Evolutionary conservation across 2,113 vertebrate genomes (phyloP), one percentile per base, ranked within the genome.

Genomic region (Mobula birostris): DNA sequence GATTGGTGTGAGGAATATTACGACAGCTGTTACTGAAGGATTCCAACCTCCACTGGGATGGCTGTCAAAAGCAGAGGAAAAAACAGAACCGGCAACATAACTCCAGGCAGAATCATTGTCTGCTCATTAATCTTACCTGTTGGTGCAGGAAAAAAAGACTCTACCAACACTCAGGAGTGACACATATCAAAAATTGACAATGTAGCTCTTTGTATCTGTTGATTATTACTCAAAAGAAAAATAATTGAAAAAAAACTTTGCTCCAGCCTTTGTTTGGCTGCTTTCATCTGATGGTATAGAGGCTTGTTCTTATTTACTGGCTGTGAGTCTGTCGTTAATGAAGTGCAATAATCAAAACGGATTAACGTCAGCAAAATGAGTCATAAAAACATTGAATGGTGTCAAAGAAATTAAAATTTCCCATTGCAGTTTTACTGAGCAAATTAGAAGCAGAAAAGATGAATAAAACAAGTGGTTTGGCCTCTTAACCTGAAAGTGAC

Each of bases 391-490:
- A 88, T 88, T 32, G 85, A 90, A 66, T 66, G 27, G 85, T 90
- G 85, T 90, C 85, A 90, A 90, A 90, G 61, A 90, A 90, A 90
- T 90, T 90, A 90, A 90, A 90, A 90, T 66, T 90, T 90, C n/a
- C 21, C 83, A 63, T 66, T 32, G 61, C 63, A 66, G 63, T 90
- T 66, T 48, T 90, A 90, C 85, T 90, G 85, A 90, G 58, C 14
- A 27, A 61, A 63, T n/a, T 68, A 61, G 85, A 90, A 90, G 61
- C 61, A 90, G n/a, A 66, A 66, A 66, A 63, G 15, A 90, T 66
- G 85, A 90, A 66, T 90, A 90, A 90, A 90, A 90, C 66, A 4
- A 90, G 66, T 90, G 66, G 36, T 63, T 32, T 90, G 85, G 85
- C 61, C 85, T 68, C 29, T 90, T 90, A 90, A 90, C 61, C 85